A percentile compares a stretch with the other conserved stretches of the same genome.
phyloP scores from a whole-genome alignment of 1,140 invertebrate genomes.

The Trichonephila clavata region DNA sequence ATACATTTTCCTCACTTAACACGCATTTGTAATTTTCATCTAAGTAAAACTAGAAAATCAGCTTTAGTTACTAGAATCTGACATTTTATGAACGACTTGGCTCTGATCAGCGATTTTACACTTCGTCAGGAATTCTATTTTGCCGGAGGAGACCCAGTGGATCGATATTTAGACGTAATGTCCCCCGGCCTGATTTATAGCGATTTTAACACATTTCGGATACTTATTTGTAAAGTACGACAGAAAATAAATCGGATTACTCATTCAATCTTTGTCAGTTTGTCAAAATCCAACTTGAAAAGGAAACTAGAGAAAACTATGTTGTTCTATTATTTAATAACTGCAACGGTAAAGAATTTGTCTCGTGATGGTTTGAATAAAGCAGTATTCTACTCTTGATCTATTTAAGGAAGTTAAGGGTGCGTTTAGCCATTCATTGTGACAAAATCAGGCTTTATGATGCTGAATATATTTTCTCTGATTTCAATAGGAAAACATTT shows the following conservation, averaged over 20 bases:
- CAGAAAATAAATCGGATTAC: not conserved
- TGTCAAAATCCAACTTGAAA: too few relatives aligned
- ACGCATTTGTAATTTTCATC: not conserved
- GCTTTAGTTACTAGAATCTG: not conserved
- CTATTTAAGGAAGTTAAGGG: too few relatives aligned
- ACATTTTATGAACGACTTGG: not conserved
- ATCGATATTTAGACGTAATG: conserved; percentile 1
- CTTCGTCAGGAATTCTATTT: conserved; percentile 29
- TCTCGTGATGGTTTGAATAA: too few relatives aligned
- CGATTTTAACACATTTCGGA: not conserved
- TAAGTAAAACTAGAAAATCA: not conserved
- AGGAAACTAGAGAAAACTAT: too few relatives aligned
- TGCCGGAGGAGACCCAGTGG: not conserved
- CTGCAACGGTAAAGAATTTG: too few relatives aligned
- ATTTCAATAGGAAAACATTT: too few relatives aligned
- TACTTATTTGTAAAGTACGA: not conserved
- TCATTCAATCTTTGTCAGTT: too few relatives aligned
- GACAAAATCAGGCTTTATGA: too few relatives aligned
- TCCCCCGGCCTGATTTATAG: not conserved
- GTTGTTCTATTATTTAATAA: too few relatives aligned
- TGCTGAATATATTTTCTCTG: too few relatives aligned
- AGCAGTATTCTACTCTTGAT: too few relatives aligned
- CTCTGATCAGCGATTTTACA: conserved; percentile 40
- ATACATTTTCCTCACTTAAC: not conserved
- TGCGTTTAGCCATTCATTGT: too few relatives aligned